These are phyloP conservation scores for Daktulosphaira vitifoliae DNA, from an alignment of 1,140 invertebrate genomes.

Conservation along the genomic window DNA sequence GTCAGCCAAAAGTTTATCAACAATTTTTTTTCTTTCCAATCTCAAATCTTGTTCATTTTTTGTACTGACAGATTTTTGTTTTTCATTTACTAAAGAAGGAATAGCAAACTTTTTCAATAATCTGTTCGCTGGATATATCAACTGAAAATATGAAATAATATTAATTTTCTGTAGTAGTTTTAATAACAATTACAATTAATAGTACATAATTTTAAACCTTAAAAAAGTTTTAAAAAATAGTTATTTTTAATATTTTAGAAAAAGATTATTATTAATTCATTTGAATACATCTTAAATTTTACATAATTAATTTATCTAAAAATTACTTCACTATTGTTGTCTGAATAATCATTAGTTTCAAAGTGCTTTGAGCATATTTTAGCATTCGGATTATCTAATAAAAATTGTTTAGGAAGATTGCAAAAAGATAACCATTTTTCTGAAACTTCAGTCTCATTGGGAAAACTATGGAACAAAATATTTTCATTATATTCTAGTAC, in stretches of 20 bases:
- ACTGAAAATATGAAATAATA: slow-evolving; percentile 14
- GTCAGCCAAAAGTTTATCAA: slow-evolving; percentile 19
- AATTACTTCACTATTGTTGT: too few species aligned
- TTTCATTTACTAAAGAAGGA: not conserved
- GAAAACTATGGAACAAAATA: not conserved
- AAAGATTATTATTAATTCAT: too few species aligned
- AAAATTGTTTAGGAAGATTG: not conserved
- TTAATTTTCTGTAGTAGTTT: too few species aligned
- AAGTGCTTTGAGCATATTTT: slow-evolving; percentile 9
- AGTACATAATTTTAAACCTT: too few species aligned
- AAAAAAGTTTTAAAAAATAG: too few species aligned
- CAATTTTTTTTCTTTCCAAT: slow-evolving; percentile 17
- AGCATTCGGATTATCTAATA: not conserved
- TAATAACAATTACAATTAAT: too few species aligned
- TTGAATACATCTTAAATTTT: too few species aligned
- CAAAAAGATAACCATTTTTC: slow-evolving; percentile 3
- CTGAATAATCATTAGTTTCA: not conserved
- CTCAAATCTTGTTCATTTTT: not conserved
- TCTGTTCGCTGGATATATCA: not conserved
- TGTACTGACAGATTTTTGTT: not conserved
- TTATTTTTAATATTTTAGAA: too few species aligned
- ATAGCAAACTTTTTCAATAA: slow-evolving; percentile 5
- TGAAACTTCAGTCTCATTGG: not conserved
- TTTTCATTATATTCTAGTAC: not conserved
- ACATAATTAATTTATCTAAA: too few species aligned